These are phyloP conservation scores for Ascaphus truei DNA, from an alignment of 2,113 vertebrate genomes.

Conservation along the genomic window DNA sequence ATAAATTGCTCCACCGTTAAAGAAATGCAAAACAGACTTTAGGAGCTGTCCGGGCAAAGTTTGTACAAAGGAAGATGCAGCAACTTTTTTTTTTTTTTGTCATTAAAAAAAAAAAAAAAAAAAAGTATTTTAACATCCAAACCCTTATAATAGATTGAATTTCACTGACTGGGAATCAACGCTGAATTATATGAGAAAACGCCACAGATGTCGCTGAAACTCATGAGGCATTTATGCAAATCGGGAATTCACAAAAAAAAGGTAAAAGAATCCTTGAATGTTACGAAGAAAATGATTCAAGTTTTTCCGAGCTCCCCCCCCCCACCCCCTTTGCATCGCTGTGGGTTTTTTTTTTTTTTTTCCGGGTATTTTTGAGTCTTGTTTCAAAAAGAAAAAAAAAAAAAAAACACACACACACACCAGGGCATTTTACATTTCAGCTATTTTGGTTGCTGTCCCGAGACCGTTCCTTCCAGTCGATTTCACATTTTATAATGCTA, in stretches of 20 bases:
- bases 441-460: slow-evolving; percentile 70
- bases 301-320: slow-evolving; percentile 47
- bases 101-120: too few relatives aligned
- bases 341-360: slow-evolving; percentile 48
- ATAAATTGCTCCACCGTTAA: background rate
- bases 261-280: slow-evolving; percentile 58
- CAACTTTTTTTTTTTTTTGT: background rate
- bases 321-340: background rate
- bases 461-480: slow-evolving; percentile 92
- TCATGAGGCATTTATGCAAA: slow-evolving; percentile 75
- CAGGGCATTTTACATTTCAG: slow-evolving; percentile 65
- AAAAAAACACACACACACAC: too few relatives aligned
- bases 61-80: background rate
- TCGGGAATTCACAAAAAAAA: slow-evolving; percentile 61
- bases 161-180: slow-evolving; percentile 63
- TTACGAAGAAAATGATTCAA: slow-evolving; percentile 54
- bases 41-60: background rate
- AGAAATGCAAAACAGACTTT: background rate
- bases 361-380: slow-evolving; percentile 61
- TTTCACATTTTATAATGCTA: slow-evolving; percentile 99
- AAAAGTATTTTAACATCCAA: slow-evolving; percentile 57
- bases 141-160: slow-evolving; percentile 62
- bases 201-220: slow-evolving; percentile 72
- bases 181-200: slow-evolving; percentile 58
- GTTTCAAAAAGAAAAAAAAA: slow-evolving; percentile 62